These are phyloP conservation scores for Trypoxylus dichotomus DNA, from an alignment of 1,140 invertebrate species.

Conservation along the genomic window DNA sequence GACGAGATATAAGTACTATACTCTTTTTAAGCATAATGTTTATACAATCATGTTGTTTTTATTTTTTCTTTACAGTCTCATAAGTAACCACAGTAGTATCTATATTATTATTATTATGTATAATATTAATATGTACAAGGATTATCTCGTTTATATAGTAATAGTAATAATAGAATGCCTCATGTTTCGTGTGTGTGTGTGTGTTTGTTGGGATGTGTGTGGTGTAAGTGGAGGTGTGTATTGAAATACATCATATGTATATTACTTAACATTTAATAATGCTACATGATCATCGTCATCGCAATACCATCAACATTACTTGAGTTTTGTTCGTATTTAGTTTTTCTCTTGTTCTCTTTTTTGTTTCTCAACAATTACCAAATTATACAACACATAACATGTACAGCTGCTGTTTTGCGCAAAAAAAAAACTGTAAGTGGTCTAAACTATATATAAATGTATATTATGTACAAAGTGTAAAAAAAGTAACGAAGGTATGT, in stretches of 20 bases:
- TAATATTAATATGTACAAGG: constrained; percentile 9
- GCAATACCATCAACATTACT: not conserved
- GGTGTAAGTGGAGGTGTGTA: not conserved
- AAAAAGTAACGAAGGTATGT: not conserved
- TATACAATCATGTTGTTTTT: not conserved
- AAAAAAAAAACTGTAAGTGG: constrained; percentile 29
- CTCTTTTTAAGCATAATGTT: constrained; percentile 9
- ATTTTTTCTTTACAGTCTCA: constrained; percentile 27
- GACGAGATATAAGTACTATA: not conserved
- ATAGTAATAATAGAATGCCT: not conserved
- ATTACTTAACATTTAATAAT: not conserved
- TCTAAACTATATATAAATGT: constrained; percentile 41
- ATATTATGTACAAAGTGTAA: not conserved
- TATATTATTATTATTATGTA: not conserved
- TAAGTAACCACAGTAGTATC: constrained; percentile 26
- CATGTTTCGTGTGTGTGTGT: not conserved
- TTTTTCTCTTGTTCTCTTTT: not conserved
- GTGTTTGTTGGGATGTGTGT: not conserved
- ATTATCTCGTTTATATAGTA: not conserved
- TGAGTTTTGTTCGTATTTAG: too few relatives aligned
- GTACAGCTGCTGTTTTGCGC: constrained; percentile 42
- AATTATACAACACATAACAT: constrained; percentile 44
- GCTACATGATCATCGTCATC: not conserved
- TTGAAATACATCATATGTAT: not conserved
- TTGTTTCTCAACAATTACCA: not conserved